Evolutionary conservation across 2,113 vertebrate species (phyloP).

Genomic region (Galemys pyrenaicus): DNA sequence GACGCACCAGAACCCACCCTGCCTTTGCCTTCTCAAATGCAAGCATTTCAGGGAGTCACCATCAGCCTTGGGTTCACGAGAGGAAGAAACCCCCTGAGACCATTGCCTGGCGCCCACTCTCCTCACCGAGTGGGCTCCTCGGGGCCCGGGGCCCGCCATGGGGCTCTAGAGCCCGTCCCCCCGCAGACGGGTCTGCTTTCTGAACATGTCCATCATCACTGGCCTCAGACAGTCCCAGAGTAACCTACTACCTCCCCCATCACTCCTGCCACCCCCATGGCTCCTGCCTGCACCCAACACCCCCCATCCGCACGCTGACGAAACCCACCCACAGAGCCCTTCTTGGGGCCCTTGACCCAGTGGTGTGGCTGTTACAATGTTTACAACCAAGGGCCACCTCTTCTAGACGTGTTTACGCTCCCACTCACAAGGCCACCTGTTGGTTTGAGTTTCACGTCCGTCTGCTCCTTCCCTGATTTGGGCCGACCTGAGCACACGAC

Average conservation of each 20-base stretch:
- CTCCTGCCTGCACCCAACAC: not conserved
- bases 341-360: conserved; percentile 43
- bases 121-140: not conserved
- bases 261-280: not conserved
- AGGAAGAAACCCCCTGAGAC: not conserved
- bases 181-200: not conserved
- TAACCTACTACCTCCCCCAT: conserved; percentile 80
- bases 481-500: conserved; percentile 54
- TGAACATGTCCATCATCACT: not conserved
- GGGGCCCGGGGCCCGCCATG: not conserved
- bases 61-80: not conserved
- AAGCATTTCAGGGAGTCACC: conserved; percentile 62
- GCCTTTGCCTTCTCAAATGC: conserved; percentile 15
- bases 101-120: not conserved
- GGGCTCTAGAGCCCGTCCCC: not conserved
- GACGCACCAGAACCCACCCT: not conserved
- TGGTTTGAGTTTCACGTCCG: conserved; percentile 60
- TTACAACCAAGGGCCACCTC: conserved; percentile 84
- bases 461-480: conserved; percentile 62
- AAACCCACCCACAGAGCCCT: conserved; percentile 67
- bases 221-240: conserved; percentile 68
- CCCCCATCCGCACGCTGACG: not conserved
- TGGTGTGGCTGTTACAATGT: conserved; percentile 81
- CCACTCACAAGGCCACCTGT: not conserved
- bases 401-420: conserved; percentile 12